Evolutionary conservation across 2,113 vertebrate genomes (phyloP), one percentile per base, ranked within the genome.

Genomic region (Nyctibius bracteatus): DNA sequence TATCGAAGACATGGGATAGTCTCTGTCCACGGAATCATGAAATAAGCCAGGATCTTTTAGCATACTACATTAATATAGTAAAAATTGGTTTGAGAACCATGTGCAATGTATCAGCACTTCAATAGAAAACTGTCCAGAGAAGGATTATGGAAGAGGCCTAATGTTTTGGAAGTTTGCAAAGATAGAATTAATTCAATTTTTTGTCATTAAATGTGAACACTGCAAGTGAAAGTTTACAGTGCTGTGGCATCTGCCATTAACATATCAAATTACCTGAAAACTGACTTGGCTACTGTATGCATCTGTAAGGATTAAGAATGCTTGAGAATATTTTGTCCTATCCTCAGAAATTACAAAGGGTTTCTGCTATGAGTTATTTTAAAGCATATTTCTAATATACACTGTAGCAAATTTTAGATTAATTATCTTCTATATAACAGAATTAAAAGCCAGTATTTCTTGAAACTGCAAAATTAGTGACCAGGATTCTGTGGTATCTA

Each of bases 21-120:
- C 37, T 88, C 16, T 84, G 21, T 35, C 31, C 57, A 65, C 61
- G 41, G 41, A 61, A 25, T 14, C 0, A 0, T 31, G 63, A 68
- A 81, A 37, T 41, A 52, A 62, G 39, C 9, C 31, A n/a, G 31
- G 21, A 25, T 71, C 35, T 67, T 58, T 13, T 44, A 8, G n/a
- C 1, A 0, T 46, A 12, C 22, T 51, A 6, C 8, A 8, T 25
- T 23, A 67, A 18, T 30, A 25, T 0, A 20, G 23, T 47, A 71
- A 77, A 41, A 79, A 20, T 16, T 39, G 16, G 10, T 44, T 88
- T 73, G 31, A 78, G 77, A 96, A 61, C 35, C 12, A 10, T 4
- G 15, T 46, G 39, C 27, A 31, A 7, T 16, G 4, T 55, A 37
- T 70, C n/a, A 47, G 55, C 25, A 30, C 17, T 39, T 86, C 14